phyloP scores from a whole-genome alignment of 2,797 vertebrate species.

The Alca torda region DNA sequence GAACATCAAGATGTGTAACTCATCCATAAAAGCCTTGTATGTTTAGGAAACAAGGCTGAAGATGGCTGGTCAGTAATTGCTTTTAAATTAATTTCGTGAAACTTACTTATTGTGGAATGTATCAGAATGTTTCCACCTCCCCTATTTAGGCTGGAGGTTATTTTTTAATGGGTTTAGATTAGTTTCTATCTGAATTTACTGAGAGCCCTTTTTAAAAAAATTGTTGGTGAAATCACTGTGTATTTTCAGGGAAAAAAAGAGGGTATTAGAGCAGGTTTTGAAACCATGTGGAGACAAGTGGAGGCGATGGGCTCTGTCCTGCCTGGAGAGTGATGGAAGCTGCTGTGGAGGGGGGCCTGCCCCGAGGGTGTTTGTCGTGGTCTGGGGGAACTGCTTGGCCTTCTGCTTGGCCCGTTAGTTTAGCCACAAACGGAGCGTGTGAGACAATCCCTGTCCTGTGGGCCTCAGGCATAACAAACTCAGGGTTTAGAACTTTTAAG shows the following conservation, averaged over 20 bases:
- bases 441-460: background rate
- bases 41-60: background rate
- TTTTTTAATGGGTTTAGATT: background rate
- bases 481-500: background rate
- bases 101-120: background rate
- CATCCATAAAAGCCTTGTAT: background rate
- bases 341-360: background rate
- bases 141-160: background rate
- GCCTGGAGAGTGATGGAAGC: background rate
- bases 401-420: background rate
- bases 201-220: background rate
- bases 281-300: background rate
- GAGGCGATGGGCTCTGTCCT: background rate
- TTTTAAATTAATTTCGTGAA: slow-evolving; percentile 20
- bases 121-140: background rate
- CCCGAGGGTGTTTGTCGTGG: rapidly evolving
- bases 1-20: background rate
- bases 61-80: background rate
- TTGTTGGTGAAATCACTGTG: background rate
- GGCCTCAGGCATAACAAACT: background rate
- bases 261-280: background rate
- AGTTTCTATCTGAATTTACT: background rate
- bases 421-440: background rate
- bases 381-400: background rate
- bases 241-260: background rate